Base-by-base conservation (phyloP, 2,888 invertebrate genomes). In the Harpalus rufipes region DNA sequence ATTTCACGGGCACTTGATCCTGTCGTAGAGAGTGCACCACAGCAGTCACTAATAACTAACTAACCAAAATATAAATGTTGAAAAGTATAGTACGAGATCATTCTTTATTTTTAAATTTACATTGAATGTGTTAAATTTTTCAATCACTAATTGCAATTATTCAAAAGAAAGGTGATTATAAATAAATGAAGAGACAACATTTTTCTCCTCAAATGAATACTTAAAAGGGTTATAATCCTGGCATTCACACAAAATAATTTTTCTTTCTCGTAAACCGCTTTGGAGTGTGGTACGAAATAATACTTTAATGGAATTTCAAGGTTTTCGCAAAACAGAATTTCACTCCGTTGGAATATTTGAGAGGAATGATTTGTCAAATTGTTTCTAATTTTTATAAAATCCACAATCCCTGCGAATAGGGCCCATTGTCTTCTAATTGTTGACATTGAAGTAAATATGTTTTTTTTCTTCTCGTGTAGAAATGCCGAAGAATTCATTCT, bases 231-330 rank as follows among this genome's bases (percentile, higher is more conserved):
- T 61, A 61, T 61, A 61, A 61, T 61, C 59, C 16, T 61, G 59
- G 14, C 16, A 16, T 61, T 61, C 59, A 61, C 14, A 61, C 59
- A 61, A 61, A 61, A 61, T 18, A 61, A 61, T 61, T 61, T 61
- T 61, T 61, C 59, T 61, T 61, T 61, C 18, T 14, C 59, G 18
- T 61, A 61, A 61, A 61, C 59, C 59, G 59, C 18, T 61, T 61
- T 61, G 16, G 16, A 8, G 59, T 14, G 59, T 61, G 18, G 18
- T 61, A 16, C 59, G 18, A 61, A 61, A 16, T 61, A 61, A 61
- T 61, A 18, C 59, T 61, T 61, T 61, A 61, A 61, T 61, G 59
- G 59, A 61, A 61, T 18, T 61, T 61, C 59, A 61, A 61, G 59
- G 59, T 61, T 61, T 61, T 51, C 44, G 2, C 44, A 12, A 51